Evolutionary conservation across 2,797 vertebrate species (phyloP).

Genomic region (Aldrovandia affinis): DNA sequence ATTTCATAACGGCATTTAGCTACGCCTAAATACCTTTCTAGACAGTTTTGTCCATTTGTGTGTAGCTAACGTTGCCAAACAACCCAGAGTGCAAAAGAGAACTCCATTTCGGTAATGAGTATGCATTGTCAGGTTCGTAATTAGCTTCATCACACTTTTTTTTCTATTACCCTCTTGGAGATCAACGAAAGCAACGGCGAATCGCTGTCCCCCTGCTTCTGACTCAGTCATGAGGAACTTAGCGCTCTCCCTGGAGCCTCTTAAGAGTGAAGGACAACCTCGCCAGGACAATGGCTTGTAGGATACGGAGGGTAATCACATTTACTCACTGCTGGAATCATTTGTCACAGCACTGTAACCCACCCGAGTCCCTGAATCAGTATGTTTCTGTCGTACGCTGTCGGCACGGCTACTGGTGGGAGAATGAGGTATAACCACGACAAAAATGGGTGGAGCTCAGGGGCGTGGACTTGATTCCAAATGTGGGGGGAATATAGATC

Average conservation of each 20-base stretch:
- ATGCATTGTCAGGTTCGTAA: background rate
- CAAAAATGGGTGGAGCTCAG: too few species aligned
- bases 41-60: background rate
- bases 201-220: background rate
- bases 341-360: background rate
- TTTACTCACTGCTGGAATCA: background rate
- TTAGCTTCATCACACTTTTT: background rate
- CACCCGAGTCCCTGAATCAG: too few species aligned
- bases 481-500: too few species aligned
- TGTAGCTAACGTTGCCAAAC: background rate
- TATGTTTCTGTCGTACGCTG: too few species aligned
- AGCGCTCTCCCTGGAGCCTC: background rate
- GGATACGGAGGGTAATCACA: background rate
- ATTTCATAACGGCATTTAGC: background rate
- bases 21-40: background rate
- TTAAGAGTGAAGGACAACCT: background rate
- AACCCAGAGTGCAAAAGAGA: background rate
- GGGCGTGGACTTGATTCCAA: too few species aligned
- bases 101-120: background rate
- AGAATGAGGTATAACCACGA: too few species aligned
- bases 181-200: background rate
- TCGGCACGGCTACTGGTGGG: too few species aligned
- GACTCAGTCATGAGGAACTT: background rate
- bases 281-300: background rate
- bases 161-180: conserved; percentile 1